Base-by-base conservation (phyloP, 1,140 invertebrate genomes). In the Eufriesea mexicana region DNA sequence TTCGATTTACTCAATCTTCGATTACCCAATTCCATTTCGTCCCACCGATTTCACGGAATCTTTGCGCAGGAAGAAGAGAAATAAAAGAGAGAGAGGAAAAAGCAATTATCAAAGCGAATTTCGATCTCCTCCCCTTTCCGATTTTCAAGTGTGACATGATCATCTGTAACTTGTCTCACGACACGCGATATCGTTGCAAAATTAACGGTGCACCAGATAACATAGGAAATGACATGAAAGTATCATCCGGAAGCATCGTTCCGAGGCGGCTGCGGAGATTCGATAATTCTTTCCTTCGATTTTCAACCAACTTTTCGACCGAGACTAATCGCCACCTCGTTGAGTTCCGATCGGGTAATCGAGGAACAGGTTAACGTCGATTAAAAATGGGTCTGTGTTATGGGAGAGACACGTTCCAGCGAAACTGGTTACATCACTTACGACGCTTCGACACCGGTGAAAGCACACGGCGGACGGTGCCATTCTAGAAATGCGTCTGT, bases 161-260 rank as follows among this genome's bases (percentile, higher is more conserved):
- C 54, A 35, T 57, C 55, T 61, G 64, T 70, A 51, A 74, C 49
- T 74, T 23, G 81, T 77, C 45, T 8, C 75, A 64, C 28, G 81
- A 57, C 49, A 57, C 45, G 18, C 54, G 23, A 42, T 7, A n/a
- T 9, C 9, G 66, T n/a, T 66, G 61, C 66, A 35, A 62, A 71
- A 81, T 75, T 71, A 72, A 18, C 71, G 73, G 77, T 68, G 35
- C 23, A 28, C 80, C 59, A 79, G 86, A 86, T 86, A 86, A 72
- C 49, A 10, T 86, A 79, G 80, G 80, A 87, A 87, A 28, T 51
- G 85, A 84, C 76, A 76, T 20, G 73, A 55, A 83, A 71, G 86
- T 86, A 87, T 87, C 85, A 76, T 18, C 80, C 82, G 80, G 86
- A 86, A 87, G 67, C 84, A 87, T 87, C 84, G 55, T 75, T 61